These are phyloP conservation scores for Ophion ellenae DNA, from an alignment of 2,888 invertebrate genomes.

Conservation along the genomic window DNA sequence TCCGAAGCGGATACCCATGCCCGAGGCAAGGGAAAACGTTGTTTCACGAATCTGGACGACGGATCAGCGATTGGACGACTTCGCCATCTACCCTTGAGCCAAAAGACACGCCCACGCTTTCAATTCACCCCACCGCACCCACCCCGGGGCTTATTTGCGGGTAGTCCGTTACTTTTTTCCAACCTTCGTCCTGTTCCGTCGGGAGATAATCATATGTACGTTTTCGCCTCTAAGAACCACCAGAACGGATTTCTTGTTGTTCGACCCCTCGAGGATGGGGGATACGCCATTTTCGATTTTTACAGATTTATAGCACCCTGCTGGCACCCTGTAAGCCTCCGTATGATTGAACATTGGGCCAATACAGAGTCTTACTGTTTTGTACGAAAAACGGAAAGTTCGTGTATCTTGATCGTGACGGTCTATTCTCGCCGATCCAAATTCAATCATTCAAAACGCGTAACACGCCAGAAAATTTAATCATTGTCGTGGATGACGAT, in stretches of 20 bases:
- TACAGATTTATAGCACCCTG: background rate
- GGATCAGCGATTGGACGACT: conserved; percentile 73
- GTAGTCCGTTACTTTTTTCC: conserved; percentile 81
- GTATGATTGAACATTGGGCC: conserved; percentile 1
- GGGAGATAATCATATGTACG: conserved; percentile 33
- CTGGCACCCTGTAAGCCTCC: background rate
- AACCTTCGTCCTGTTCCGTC: conserved; percentile 60
- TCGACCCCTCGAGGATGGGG: background rate
- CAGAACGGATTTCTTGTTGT: background rate
- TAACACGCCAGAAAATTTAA: too few relatives aligned
- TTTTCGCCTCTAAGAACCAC: conserved; percentile 1
- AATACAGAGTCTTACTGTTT: conserved; percentile 11
- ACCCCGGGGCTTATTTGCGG: conserved; percentile 78
- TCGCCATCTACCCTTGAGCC: conserved; percentile 73
- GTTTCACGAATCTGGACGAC: conserved; percentile 68
- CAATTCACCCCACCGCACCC: conserved; percentile 60
- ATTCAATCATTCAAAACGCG: background rate
- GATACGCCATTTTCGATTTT: conserved; percentile 33
- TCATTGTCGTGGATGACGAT: background rate
- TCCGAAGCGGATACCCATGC: conserved; percentile 64
- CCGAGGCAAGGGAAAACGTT: conserved; percentile 38
- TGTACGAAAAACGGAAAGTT: conserved; percentile 3
- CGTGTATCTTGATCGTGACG: conserved; percentile 11
- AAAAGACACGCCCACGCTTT: conserved; percentile 73
- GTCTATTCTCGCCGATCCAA: background rate